Evolutionary conservation across 2,113 vertebrate genomes (phyloP), one percentile per base, ranked within the genome.

Genomic region (Neotoma lepida): DNA sequence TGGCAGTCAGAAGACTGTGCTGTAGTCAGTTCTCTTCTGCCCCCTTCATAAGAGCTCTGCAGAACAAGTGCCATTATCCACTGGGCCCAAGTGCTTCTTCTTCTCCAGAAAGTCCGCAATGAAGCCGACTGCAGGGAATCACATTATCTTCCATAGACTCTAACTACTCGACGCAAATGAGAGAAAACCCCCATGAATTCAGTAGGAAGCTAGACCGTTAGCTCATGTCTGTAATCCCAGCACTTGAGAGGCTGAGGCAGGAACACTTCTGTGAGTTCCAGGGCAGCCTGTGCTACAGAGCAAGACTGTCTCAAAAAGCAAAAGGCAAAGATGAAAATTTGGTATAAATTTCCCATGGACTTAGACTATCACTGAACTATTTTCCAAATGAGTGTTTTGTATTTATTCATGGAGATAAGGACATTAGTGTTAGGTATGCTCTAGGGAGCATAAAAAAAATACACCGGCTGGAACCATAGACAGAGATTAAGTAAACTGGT

Each of bases 291-390:
- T 56, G 78, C 78, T 81, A 26, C 22, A 56, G 51, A 56, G 18
- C 14, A 44, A 68, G 30, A 35, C 33, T 15, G 18, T 46, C 30
- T 68, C 63, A 49, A 86, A 85, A 85, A 26, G 24, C 49, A 51
- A 20, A 17, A 63, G 2, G n/a, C 81, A 44, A 64, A 86, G 7
- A 49, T 81, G 33, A 88, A 95, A 93, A 78, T 54, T 82, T 35
- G 71, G 15, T 10, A 51, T 33, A 88, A 49, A 44, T 68, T 86
- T 54, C 54, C 39, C 64, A 82, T 46, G n/a, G n/a, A 94, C 86
- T 94, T 92, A 84, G 18, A 88, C 66, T 58, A 90, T 28, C 90
- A 92, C 4, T 86, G 58, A 94, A 92, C 8, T 82, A 63, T n/a
- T 92, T 64, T 90, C 26, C 9, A 85, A 76, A 86, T 44, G 2